Evolutionary conservation across 1,140 invertebrate genomes (phyloP).

Genomic region (Anagrus nilaparvatae): DNA sequence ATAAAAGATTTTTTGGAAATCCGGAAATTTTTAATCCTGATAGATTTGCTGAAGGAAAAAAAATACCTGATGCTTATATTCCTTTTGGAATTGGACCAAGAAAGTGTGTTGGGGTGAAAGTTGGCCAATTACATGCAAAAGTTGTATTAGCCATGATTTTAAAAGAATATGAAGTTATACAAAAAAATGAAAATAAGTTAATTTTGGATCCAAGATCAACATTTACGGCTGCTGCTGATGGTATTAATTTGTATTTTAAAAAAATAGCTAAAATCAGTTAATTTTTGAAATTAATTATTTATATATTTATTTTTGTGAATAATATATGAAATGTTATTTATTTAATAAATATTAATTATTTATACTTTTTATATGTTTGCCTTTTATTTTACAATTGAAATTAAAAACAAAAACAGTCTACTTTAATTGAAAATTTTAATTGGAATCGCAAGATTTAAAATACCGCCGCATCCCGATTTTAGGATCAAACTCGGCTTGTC

Average conservation of each 20-base stretch:
- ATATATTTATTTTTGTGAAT: too few species aligned
- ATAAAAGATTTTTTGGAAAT: conserved; percentile 24
- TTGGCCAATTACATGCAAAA: conserved; percentile 57
- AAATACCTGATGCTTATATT: conserved; percentile 22
- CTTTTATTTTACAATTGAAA: too few species aligned
- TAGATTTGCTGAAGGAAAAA: conserved; percentile 20
- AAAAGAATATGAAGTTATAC: conserved; percentile 36
- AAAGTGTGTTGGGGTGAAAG: conserved; percentile 40
- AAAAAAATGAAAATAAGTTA: conserved; percentile 25
- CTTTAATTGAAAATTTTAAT: too few species aligned
- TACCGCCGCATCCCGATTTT: too few species aligned
- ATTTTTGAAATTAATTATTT: too few species aligned
- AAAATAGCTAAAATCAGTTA: conserved; percentile 15
- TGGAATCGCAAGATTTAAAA: too few species aligned
- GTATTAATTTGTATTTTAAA: conserved; percentile 20
- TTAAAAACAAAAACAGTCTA: too few species aligned
- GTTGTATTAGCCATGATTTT: conserved; percentile 45
- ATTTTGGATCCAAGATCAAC: conserved; percentile 29
- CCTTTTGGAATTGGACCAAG: conserved; percentile 24
- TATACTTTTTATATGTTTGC: not conserved
- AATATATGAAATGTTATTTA: not conserved
- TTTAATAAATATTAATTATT: too few species aligned
- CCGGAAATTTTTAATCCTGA: conserved; percentile 24
- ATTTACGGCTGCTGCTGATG: conserved; percentile 28
- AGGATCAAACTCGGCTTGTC: too few species aligned